Percentiles rank a stretch among this genome's conserved stretches.
Conservation (phyloP, 2,113 vertebrate species). For the Grus americana region DNA sequence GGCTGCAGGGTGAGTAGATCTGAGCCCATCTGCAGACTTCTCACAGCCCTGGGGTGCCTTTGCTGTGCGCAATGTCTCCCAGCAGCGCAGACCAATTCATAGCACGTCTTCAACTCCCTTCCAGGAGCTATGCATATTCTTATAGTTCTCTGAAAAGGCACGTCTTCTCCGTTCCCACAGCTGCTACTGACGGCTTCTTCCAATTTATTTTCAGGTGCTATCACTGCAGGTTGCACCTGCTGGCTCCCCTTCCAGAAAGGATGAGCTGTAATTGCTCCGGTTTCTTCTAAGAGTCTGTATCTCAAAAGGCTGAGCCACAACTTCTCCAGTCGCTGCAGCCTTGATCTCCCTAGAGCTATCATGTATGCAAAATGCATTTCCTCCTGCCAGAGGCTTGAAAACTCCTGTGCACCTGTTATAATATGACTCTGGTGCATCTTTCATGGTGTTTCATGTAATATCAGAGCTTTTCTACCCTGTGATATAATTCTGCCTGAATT, state of each 20-base stretch:
- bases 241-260: neutral
- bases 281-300: neutral
- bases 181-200: neutral
- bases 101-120: neutral
- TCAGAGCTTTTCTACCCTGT: neutral
- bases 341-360: neutral
- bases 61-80: neutral
- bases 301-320: neutral
- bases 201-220: neutral
- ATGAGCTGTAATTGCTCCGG: neutral
- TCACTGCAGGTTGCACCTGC: neutral
- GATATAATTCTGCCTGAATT: neutral
- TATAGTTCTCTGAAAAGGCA: neutral
- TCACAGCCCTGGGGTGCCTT: neutral
- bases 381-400: neutral
- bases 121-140: neutral
- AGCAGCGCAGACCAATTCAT: neutral
- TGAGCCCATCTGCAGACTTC: neutral
- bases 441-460: neutral
- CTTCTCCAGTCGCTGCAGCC: neutral
- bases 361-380: neutral
- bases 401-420: neutral
- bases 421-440: neutral
- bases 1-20: neutral
- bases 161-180: neutral